Base-by-base conservation (phyloP, 2,888 invertebrate species). In the Pteria penguin region DNA sequence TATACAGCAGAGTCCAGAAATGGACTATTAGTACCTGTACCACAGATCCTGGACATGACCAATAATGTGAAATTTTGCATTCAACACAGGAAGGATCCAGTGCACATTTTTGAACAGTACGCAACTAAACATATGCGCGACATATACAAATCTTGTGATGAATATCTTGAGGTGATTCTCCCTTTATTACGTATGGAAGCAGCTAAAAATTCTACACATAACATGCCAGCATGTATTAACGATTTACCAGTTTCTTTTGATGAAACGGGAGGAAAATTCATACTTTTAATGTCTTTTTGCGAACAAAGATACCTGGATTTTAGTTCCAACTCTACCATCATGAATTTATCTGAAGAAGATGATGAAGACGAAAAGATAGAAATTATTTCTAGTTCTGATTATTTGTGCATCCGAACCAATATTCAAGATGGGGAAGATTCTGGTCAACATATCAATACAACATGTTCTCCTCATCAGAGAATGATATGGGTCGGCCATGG, bases 141-240 rank as follows among this genome's bases (percentile, higher is more conserved):
- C 26, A 26, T 45, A n/a, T 82, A 82, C 63, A 18, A 58, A 1
- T 65, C 57, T 27, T 63, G 75, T 1, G 57, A 69, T 24, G 57
- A 76, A 5, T 84, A 84, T 61, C 32, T 80, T 4, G 67, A 79
- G 14, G 75, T 75, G 29, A 82, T 84, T 84, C 32, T 81, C 45
- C 85, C 85, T 4, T 63, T 86, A 11, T 72, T 85, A 5, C 70
- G 75, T 31, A 86, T 86, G 86, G 84, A 86, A 63, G 80, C 84
- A 27, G 84, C 84, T 8, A 62, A 61, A 2, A 72, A 72, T 3
- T 73, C 78, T 26, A 76, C 29, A 0, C 52, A 22, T 32, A 52
- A 62, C 26, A 78, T 78, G 57, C 79, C 80, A 69, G 77, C 76
- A 18, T 68, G 70, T 31, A 80, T 85, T 1, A 82, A 80, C 65